These are phyloP conservation scores for Neoseiulus cucumeris DNA, from an alignment of 1,140 invertebrate species.

Conservation along the genomic window DNA sequence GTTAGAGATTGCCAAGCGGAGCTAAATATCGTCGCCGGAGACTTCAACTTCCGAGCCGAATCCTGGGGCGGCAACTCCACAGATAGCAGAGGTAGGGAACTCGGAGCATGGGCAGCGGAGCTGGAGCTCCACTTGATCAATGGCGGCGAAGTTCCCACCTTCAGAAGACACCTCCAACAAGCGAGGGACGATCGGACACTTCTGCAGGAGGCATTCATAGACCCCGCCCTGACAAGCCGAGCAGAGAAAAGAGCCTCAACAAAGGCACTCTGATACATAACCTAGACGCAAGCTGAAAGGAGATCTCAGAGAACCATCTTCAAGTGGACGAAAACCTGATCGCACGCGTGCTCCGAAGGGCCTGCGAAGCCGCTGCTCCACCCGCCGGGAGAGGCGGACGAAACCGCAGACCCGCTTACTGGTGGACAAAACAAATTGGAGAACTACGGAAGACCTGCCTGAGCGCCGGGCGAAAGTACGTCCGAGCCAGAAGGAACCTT, in stretches of 20 bases:
- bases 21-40: neutral
- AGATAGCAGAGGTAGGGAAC: neutral
- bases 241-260: neutral
- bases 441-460: neutral
- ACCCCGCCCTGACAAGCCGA: neutral
- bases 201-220: neutral
- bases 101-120: neutral
- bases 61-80: neutral
- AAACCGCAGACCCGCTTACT: neutral
- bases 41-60: neutral
- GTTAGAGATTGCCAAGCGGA: neutral
- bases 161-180: too few relatives aligned
- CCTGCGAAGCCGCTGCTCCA: neutral
- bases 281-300: neutral
- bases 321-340: neutral
- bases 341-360: neutral
- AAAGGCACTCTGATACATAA: too few relatives aligned
- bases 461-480: neutral
- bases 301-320: neutral
- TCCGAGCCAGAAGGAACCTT: neutral
- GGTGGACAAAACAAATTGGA: neutral
- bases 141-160: neutral
- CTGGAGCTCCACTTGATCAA: neutral
- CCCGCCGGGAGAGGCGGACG: too few relatives aligned
- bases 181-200: neutral